Conservation (phyloP, 2,113 vertebrate genomes). For the Lanius collurio region DNA sequence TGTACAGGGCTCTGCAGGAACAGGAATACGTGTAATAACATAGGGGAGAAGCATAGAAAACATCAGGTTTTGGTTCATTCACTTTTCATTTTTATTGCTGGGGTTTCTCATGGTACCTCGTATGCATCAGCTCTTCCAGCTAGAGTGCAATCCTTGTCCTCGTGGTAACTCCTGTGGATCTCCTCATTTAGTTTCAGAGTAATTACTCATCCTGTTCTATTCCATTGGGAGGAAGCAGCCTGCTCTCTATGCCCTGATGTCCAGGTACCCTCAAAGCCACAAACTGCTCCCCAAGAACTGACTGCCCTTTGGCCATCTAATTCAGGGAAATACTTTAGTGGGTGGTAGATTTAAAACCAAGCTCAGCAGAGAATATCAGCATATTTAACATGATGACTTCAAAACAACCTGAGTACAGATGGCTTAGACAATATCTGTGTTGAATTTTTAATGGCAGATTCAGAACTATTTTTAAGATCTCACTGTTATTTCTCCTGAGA, state of each 20-base stretch:
- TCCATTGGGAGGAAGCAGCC: not conserved
- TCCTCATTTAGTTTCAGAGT: not conserved
- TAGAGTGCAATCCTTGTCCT: not conserved
- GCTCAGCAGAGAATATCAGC: not conserved
- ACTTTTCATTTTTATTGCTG: not conserved
- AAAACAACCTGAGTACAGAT: not conserved
- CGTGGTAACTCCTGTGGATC: accelerated
- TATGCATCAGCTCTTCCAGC: not conserved
- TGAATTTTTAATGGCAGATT: conserved; percentile 53
- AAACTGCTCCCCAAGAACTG: accelerated
- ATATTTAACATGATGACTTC: not conserved
- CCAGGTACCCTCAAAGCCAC: not conserved
- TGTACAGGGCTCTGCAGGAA: not conserved
- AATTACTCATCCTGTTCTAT: not conserved
- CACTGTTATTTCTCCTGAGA: conserved; percentile 44
- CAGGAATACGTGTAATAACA: accelerated
- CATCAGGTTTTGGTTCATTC: not conserved
- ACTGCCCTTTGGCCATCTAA: not conserved
- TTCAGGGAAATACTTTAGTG: not conserved
- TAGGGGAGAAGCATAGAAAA: not conserved
- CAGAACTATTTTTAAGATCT: conserved; percentile 49
- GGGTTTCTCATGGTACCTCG: not conserved
- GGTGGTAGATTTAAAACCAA: not conserved
- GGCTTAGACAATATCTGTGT: conserved; percentile 13
- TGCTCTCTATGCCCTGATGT: not conserved